A percentile compares a stretch with the other conserved stretches of the same genome.
Conservation (phyloP, 2,888 invertebrate genomes). For the Diaphora mendica region DNA sequence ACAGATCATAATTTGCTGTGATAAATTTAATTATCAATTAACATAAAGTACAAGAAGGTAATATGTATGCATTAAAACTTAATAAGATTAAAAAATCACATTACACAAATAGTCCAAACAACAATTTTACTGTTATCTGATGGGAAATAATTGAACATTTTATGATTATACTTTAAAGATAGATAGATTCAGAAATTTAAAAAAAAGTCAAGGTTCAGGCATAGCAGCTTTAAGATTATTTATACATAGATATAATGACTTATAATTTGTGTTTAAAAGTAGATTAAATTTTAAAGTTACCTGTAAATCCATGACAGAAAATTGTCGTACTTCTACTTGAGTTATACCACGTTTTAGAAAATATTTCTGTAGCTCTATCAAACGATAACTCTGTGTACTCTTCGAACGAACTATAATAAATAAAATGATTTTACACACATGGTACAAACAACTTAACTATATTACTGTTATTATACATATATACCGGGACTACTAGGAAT, state of each 20-base stretch:
- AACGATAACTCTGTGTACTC: slow-evolving; percentile 69
- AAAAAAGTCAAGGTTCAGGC: too few relatives aligned
- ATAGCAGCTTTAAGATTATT: too few relatives aligned
- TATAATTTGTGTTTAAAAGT: too few relatives aligned
- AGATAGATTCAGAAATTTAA: too few relatives aligned
- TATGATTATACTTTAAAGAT: too few relatives aligned
- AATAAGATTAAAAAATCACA: too few relatives aligned
- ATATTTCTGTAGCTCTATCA: slow-evolving; percentile 60
- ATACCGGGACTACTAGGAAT: neutral
- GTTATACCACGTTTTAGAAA: slow-evolving; percentile 68
- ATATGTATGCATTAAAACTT: neutral
- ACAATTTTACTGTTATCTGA: too few relatives aligned
- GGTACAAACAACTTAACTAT: neutral
- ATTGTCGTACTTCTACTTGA: slow-evolving; percentile 61
- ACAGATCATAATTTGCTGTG: neutral
- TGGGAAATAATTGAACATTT: too few relatives aligned
- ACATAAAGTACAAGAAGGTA: neutral
- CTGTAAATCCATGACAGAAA: slow-evolving; percentile 75
- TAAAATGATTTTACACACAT: neutral
- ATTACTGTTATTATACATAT: neutral
- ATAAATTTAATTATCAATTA: neutral
- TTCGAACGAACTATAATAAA: slow-evolving; percentile 66
- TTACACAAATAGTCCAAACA: too few relatives aligned
- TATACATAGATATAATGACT: too few relatives aligned
- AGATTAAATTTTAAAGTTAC: too few relatives aligned